A percentile compares a stretch with the other conserved stretches of the same genome.
Evolutionary conservation across 1,140 invertebrate species (phyloP).

Genomic region (Drosophila mojavensis): DNA sequence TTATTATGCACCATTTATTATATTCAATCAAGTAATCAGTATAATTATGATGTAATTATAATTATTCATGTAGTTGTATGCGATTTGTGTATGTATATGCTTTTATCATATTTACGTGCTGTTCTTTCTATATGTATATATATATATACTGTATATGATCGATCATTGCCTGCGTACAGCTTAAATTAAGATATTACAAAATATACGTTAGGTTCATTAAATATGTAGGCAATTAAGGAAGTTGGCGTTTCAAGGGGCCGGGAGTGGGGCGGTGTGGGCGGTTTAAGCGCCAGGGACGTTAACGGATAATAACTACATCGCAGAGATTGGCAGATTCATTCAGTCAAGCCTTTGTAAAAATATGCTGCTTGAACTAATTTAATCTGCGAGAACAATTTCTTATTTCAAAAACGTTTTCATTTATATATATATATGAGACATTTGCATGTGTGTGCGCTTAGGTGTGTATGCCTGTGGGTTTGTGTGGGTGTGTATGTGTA

Average conservation of each 20-base stretch:
- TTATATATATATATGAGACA: slow-evolving; percentile 20
- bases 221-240: slow-evolving; percentile 5
- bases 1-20: slow-evolving; percentile 76
- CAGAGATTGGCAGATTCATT: slow-evolving; percentile 28
- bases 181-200: slow-evolving; percentile 42
- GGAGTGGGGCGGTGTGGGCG: background rate
- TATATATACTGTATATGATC: slow-evolving; percentile 9
- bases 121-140: slow-evolving; percentile 25
- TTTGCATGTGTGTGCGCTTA: slow-evolving; percentile 8
- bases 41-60: slow-evolving; percentile 42
- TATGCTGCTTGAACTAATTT: slow-evolving; percentile 12
- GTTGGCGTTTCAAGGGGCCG: background rate
- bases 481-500: slow-evolving; percentile 6
- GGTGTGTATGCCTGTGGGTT: slow-evolving; percentile 4
- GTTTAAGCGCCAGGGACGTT: too few relatives aligned
- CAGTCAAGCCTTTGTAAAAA: slow-evolving; percentile 8
- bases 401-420: slow-evolving; percentile 20
- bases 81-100: slow-evolving; percentile 41
- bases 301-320: slow-evolving; percentile 29
- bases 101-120: slow-evolving; percentile 38
- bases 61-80: slow-evolving; percentile 48
- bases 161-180: slow-evolving; percentile 21
- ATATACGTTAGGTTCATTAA: slow-evolving; percentile 26
- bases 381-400: slow-evolving; percentile 24
- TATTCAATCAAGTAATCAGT: slow-evolving; percentile 71